Percentiles rank a stretch among this genome's conserved stretches.
Evolutionary conservation across 2,113 vertebrate genomes (phyloP).

Genomic region (Pteronura brasiliensis): DNA sequence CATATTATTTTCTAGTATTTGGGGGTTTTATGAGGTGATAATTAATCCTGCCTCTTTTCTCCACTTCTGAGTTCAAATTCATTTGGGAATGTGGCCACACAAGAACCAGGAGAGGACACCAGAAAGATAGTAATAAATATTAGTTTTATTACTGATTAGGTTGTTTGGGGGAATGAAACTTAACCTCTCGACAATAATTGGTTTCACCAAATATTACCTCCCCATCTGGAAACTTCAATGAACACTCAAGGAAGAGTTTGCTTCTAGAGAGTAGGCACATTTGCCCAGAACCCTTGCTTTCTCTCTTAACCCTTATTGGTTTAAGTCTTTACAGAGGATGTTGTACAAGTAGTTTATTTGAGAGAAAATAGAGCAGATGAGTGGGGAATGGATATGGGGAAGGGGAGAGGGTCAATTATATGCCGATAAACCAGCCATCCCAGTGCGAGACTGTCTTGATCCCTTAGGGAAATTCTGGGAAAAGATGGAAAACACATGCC

Average conservation of each 20-base stretch:
- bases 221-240: not conserved
- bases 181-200: not conserved
- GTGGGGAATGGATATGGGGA: not conserved
- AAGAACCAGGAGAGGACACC: no score
- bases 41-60: not conserved
- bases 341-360: not conserved
- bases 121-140: not conserved
- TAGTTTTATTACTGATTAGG: not conserved
- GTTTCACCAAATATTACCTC: not conserved
- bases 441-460: not conserved
- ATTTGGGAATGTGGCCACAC: not conserved
- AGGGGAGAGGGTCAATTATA: not conserved
- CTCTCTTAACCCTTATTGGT: not conserved
- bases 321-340: not conserved
- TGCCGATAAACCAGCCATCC: not conserved
- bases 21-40: not conserved
- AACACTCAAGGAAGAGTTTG: not conserved
- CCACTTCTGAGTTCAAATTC: slow-evolving; percentile 24
- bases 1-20: not conserved
- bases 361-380: not conserved
- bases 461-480: not conserved
- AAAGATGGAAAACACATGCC: not conserved
- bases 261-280: not conserved
- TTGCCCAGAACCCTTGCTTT: not conserved
- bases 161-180: not conserved